Evolutionary conservation across 2,797 vertebrate genomes (phyloP).

Genomic region (Nannoperca australis): DNA sequence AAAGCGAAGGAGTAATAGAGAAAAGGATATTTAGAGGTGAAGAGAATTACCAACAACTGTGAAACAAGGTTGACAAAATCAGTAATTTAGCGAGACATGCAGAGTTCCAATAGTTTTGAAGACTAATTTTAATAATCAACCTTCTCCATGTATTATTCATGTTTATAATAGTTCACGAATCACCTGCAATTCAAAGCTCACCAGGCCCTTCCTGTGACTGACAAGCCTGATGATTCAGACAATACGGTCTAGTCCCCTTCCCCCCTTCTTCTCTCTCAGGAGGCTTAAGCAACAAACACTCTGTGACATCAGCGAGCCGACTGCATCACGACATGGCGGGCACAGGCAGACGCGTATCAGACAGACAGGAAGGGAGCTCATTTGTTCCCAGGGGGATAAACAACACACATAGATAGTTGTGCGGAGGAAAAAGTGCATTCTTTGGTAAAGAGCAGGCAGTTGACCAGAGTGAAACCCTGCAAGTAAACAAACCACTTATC

Average conservation of each 20-base stretch:
- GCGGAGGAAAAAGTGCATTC: not conserved
- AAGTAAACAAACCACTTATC: conserved; percentile 39
- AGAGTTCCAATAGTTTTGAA: conserved; percentile 20
- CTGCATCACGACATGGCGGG: conserved; percentile 37
- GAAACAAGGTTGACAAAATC: conserved; percentile 22
- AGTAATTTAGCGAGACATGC: conserved; percentile 7
- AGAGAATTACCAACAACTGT: conserved; percentile 21
- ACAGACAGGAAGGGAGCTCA: conserved; percentile 23
- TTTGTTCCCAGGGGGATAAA: conserved; percentile 39
- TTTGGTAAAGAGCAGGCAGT: conserved; percentile 23
- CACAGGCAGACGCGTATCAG: conserved; percentile 15
- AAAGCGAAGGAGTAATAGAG: conserved; percentile 12
- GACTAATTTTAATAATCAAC: conserved; percentile 49
- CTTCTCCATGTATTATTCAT: conserved; percentile 69
- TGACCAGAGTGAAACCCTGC: conserved; percentile 7
- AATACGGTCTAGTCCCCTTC: not conserved
- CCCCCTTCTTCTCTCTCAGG: conserved; percentile 21
- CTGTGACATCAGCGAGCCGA: conserved; percentile 39
- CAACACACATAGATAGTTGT: conserved; percentile 33
- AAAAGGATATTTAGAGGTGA: conserved; percentile 23
- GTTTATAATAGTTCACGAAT: conserved; percentile 45
- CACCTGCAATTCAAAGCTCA: conserved; percentile 53
- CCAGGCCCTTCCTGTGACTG: conserved; percentile 51
- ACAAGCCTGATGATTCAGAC: conserved; percentile 63
- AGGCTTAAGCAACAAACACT: conserved; percentile 47